Percentiles rank a stretch among this genome's conserved stretches.
Evolutionary conservation across 1,140 invertebrate genomes (phyloP).

Genomic region (Diorhabda carinulata): DNA sequence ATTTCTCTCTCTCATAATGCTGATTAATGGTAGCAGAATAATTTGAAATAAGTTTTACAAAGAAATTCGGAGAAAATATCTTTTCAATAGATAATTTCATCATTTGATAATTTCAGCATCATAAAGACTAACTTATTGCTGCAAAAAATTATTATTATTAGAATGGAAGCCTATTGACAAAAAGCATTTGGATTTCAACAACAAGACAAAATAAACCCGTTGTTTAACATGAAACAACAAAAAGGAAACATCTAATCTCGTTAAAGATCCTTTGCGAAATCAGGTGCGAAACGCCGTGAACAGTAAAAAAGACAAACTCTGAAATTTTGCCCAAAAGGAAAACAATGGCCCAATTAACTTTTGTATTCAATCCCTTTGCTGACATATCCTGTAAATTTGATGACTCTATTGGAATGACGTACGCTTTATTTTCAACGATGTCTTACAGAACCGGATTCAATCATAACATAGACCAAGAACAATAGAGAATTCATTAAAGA

Average conservation of each 20-base stretch:
- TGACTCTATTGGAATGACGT: slow-evolving; percentile 1
- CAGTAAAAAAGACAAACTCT: slow-evolving; percentile 1
- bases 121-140: no score
- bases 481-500: no score
- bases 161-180: no score
- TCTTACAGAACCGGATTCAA: neutral
- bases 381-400: neutral
- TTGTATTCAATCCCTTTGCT: slow-evolving; percentile 2
- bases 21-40: no score
- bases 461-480: no score
- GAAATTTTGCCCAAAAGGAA: neutral
- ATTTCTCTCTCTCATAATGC: no score
- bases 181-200: no score
- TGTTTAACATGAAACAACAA: slow-evolving; percentile 2
- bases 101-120: no score
- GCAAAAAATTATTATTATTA: no score
- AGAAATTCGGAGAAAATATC: no score
- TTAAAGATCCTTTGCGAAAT: neutral
- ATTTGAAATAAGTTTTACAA: no score
- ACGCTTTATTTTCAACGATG: neutral
- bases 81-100: no score
- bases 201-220: neutral
- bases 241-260: slow-evolving; percentile 2
- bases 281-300: slow-evolving; percentile 1
- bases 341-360: slow-evolving; percentile 2